phyloP scores from a whole-genome alignment of 1,140 invertebrate genomes.

The Meloidogyne exigua region DNA sequence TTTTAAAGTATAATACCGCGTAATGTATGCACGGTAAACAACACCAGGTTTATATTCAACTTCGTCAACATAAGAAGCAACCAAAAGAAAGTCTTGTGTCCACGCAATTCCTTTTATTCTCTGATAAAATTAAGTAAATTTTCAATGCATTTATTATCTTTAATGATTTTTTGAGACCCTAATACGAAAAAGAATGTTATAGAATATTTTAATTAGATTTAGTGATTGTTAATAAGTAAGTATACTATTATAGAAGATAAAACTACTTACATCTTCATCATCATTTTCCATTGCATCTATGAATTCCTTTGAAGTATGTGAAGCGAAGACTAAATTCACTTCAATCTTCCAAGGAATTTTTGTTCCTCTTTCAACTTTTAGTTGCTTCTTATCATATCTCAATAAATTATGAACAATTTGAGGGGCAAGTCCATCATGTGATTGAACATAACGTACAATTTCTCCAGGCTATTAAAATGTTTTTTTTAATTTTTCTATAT shows the following conservation, averaged over 20 bases:
- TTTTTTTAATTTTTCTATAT: neutral
- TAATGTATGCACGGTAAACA: neutral
- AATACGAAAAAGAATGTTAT: too few species aligned
- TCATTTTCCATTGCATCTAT: neutral
- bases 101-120: neutral
- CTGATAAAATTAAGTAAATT: neutral
- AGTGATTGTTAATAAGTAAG: too few species aligned
- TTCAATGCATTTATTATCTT: too few species aligned
- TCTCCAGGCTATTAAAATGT: constrained; percentile 17
- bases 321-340: constrained; percentile 12
- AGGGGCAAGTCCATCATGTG: constrained; percentile 13
- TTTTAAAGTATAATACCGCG: neutral
- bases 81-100: neutral
- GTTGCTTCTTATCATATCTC: neutral
- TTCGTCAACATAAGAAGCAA: neutral
- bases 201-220: too few species aligned
- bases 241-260: too few species aligned
- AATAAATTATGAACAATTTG: constrained; percentile 18
- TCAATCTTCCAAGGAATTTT: neutral
- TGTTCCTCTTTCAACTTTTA: neutral
- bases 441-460: constrained; percentile 11
- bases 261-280: neutral
- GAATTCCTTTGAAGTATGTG: neutral
- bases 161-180: too few species aligned
- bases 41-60: neutral